phyloP scores from a whole-genome alignment of 2,888 invertebrate genomes.

The Hymenopus coronatus region DNA sequence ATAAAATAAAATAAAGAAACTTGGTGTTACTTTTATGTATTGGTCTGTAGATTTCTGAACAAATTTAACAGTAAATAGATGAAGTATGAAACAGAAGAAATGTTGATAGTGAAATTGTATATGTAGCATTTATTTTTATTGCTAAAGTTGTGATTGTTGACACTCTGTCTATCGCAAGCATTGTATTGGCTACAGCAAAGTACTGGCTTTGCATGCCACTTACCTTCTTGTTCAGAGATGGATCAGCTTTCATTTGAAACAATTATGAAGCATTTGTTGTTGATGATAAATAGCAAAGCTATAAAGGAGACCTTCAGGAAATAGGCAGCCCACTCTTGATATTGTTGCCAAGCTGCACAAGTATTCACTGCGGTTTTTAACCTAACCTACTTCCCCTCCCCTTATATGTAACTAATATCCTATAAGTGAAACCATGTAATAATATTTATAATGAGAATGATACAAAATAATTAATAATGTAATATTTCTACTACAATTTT shows the following conservation, averaged over 20 bases:
- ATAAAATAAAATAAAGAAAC: constrained; percentile 19
- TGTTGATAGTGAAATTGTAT: constrained; percentile 21
- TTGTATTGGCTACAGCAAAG: neutral
- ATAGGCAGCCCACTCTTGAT: constrained; percentile 15
- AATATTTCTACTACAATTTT: constrained; percentile 51
- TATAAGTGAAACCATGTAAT: constrained; percentile 24
- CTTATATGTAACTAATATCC: constrained; percentile 25
- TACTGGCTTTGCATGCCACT: neutral
- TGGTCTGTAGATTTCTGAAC: constrained; percentile 24
- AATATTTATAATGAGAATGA: constrained; percentile 32
- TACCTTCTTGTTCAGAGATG: neutral
- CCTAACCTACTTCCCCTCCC: constrained; percentile 7
- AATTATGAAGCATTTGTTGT: neutral
- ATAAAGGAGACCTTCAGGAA: constrained; percentile 31
- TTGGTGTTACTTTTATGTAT: constrained; percentile 31
- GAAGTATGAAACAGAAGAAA: constrained; percentile 19
- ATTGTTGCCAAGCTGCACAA: constrained; percentile 34
- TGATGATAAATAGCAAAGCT: neutral
- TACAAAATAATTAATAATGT: constrained; percentile 47
- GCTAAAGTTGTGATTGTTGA: constrained; percentile 20
- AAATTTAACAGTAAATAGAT: constrained; percentile 22
- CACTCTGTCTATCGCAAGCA: neutral
- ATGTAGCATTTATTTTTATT: constrained; percentile 29
- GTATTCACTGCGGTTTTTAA: constrained; percentile 32
- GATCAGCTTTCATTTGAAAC: neutral